These are phyloP conservation scores for Leiothrix lutea DNA, from an alignment of 2,113 vertebrate species.

Conservation along the genomic window DNA sequence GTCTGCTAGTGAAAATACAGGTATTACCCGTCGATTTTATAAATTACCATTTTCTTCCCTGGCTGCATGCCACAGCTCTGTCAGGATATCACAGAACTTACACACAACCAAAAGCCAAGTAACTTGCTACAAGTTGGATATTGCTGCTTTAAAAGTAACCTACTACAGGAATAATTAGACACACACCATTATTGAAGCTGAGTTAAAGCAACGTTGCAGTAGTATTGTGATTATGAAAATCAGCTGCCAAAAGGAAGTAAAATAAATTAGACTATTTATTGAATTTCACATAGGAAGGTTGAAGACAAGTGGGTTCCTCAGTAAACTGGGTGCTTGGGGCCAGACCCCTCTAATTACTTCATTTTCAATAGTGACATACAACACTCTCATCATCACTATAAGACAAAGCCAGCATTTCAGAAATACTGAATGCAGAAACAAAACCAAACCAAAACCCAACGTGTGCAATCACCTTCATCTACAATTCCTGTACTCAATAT, in stretches of 20 bases:
- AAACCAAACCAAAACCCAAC: neutral
- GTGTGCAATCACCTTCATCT: neutral
- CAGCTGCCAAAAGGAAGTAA: neutral
- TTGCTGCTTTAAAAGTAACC: neutral
- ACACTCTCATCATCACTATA: neutral
- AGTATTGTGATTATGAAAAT: neutral
- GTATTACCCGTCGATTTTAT: slow-evolving; percentile 4
- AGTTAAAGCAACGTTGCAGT: neutral
- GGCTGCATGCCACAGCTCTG: neutral
- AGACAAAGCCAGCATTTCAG: neutral
- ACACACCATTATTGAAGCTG: neutral
- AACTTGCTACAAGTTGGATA: neutral
- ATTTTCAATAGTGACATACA: neutral
- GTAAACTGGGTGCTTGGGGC: neutral
- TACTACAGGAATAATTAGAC: neutral
- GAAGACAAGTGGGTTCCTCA: neutral
- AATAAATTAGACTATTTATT: neutral
- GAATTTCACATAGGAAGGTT: neutral
- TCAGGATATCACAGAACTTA: neutral
- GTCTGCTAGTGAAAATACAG: slow-evolving; percentile 34
- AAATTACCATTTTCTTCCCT: slow-evolving; percentile 20
- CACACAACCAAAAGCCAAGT: neutral
- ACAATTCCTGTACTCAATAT: neutral
- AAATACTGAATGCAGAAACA: neutral
- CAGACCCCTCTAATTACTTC: neutral